Conservation (phyloP, 2,113 vertebrate species). For the Rhinoptilus africanus region DNA sequence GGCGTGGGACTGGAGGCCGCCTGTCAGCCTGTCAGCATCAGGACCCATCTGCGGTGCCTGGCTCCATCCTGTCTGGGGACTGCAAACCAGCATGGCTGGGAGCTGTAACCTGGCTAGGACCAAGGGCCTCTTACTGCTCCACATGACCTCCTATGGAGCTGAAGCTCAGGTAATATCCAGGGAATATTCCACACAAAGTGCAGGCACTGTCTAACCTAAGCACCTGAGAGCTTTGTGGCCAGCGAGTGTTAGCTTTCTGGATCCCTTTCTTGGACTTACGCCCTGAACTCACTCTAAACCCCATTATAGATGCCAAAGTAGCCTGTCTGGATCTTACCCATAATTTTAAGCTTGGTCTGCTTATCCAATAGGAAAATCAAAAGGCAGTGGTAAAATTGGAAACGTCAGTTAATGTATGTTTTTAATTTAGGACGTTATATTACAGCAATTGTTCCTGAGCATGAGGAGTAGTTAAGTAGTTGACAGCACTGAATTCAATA, state of each 20-base stretch:
- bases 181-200: neutral
- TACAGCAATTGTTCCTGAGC: neutral
- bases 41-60: fast-evolving
- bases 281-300: slow-evolving; percentile 9
- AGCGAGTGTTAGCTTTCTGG: neutral
- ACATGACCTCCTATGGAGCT: neutral
- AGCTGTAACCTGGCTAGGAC: neutral
- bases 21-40: neutral
- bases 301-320: neutral
- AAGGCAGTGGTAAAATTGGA: neutral
- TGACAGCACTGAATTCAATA: neutral
- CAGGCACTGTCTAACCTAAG: neutral
- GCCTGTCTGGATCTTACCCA: neutral
- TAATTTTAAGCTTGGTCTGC: neutral
- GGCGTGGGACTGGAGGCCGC: neutral
- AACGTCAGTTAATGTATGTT: neutral
- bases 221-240: neutral
- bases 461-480: neutral
- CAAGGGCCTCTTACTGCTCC: neutral
- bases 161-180: slow-evolving; percentile 28
- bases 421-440: neutral
- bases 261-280: neutral
- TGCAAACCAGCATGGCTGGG: neutral
- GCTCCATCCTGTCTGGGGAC: slow-evolving; percentile 15
- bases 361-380: slow-evolving; percentile 38